phyloP scores from a whole-genome alignment of 2,888 invertebrate species.

The Xestia xanthographa region DNA sequence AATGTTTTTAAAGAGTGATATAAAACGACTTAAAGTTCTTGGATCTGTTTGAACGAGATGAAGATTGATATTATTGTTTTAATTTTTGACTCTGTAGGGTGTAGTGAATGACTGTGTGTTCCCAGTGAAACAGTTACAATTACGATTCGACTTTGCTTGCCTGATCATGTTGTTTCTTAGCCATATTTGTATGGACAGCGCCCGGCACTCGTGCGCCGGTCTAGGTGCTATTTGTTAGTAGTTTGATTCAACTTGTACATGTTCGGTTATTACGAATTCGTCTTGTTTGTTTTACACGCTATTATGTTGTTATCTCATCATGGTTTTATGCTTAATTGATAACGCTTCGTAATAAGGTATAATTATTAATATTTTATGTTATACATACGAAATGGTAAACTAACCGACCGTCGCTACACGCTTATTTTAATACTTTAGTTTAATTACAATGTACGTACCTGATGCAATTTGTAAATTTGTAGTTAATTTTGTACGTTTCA shows the following conservation, averaged over 20 bases:
- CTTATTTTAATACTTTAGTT: conserved; percentile 78
- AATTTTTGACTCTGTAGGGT: conserved; percentile 74
- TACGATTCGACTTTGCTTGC: conserved; percentile 81
- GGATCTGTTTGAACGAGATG: conserved; percentile 73
- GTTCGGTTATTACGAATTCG: conserved; percentile 58
- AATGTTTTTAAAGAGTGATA: conserved; percentile 84
- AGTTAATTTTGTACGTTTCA: conserved; percentile 81
- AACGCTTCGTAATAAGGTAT: conserved; percentile 59
- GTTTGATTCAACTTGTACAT: conserved; percentile 66
- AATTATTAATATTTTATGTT: conserved; percentile 55
- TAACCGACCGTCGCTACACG: conserved; percentile 73
- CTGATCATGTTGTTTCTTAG: conserved; percentile 79
- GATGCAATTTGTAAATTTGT: conserved; percentile 82
- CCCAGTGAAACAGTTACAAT: conserved; percentile 71
- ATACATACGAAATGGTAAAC: conserved; percentile 59
- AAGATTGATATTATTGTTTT: conserved; percentile 71
- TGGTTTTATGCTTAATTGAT: conserved; percentile 55
- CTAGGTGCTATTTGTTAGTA: conserved; percentile 86
- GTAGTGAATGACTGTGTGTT: conserved; percentile 73
- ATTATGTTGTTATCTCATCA: conserved; percentile 54
- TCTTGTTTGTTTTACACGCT: conserved; percentile 53
- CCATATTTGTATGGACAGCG: conserved; percentile 72
- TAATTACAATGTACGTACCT: conserved; percentile 84
- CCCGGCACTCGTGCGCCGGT: conserved; percentile 73
- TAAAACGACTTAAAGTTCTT: conserved; percentile 75